A percentile compares a stretch with the other conserved stretches of the same genome.
Evolutionary conservation across 2,888 invertebrate species (phyloP).

Genomic region (Tryphoninae sp.): DNA sequence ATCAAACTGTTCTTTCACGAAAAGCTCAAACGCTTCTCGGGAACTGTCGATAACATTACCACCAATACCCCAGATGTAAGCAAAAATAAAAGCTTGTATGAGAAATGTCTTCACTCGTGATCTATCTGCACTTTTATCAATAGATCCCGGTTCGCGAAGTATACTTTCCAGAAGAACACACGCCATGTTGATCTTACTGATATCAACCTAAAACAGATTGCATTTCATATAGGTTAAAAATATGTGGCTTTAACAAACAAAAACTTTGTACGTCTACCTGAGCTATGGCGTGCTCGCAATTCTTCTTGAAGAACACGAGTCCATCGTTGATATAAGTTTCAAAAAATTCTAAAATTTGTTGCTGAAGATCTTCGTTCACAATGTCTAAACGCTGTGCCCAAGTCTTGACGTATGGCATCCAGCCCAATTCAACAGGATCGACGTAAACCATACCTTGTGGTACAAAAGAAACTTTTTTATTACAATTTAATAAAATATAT

Average conservation of each 20-base stretch:
- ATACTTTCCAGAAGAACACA: constrained; percentile 89
- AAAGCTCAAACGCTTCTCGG: constrained; percentile 87
- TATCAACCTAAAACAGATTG: constrained; percentile 85
- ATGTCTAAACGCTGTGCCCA: constrained; percentile 86
- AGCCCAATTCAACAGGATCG: constrained; percentile 91
- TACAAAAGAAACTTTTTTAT: constrained; percentile 17
- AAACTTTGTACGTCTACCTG: constrained; percentile 83
- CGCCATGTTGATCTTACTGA: constrained; percentile 90
- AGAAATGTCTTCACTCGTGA: constrained; percentile 85
- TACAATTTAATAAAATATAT: neutral
- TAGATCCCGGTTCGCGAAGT: constrained; percentile 85
- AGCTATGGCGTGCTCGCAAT: constrained; percentile 88
- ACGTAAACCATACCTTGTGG: constrained; percentile 93
- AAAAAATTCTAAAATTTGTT: constrained; percentile 87
- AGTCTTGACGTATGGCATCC: constrained; percentile 90
- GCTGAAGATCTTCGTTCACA: constrained; percentile 84
- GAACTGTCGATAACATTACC: constrained; percentile 90
- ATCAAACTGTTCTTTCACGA: constrained; percentile 87
- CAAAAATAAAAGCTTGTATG: constrained; percentile 90
- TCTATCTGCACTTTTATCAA: constrained; percentile 84
- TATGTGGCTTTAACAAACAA: neutral
- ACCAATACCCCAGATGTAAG: constrained; percentile 93
- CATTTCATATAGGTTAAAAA: neutral
- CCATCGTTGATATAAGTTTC: constrained; percentile 86
- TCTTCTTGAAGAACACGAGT: constrained; percentile 85